Percentiles rank a stretch among this genome's conserved stretches.
phyloP scores from a whole-genome alignment of 2,797 vertebrate genomes.

The Melopsittacus undulatus region DNA sequence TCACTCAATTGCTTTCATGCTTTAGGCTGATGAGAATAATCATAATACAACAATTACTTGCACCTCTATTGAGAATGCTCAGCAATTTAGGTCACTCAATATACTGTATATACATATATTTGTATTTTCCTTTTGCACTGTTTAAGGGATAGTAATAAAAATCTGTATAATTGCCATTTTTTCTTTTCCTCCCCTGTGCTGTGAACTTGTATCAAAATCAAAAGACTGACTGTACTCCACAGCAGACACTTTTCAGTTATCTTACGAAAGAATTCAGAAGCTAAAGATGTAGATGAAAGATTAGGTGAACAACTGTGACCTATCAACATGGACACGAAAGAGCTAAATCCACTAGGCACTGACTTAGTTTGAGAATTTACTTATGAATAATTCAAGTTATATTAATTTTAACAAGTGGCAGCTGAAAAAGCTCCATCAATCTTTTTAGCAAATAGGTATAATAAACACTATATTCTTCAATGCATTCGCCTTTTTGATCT shows the following conservation, averaged over 20 bases:
- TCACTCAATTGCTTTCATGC: conserved; percentile 79
- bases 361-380: conserved; percentile 51
- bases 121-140: background rate
- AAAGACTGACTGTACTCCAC: background rate
- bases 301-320: background rate
- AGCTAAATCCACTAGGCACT: conserved; percentile 6
- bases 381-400: conserved; percentile 60
- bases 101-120: background rate
- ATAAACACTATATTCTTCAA: conserved; percentile 60
- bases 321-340: background rate
- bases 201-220: background rate
- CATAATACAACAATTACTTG: conserved; percentile 70
- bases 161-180: background rate
- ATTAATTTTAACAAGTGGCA: conserved; percentile 30
- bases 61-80: conserved; percentile 63
- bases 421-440: conserved; percentile 56
- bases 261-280: background rate
- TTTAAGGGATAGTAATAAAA: background rate
- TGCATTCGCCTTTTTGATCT: conserved; percentile 30
- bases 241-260: background rate
- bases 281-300: background rate
- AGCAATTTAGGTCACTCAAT: conserved; percentile 41
- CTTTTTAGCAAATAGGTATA: conserved; percentile 54
- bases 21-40: conserved; percentile 79
- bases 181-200: background rate